Evolutionary conservation across 1,140 invertebrate genomes (phyloP).

Genomic region (Onthophagus taurus): DNA sequence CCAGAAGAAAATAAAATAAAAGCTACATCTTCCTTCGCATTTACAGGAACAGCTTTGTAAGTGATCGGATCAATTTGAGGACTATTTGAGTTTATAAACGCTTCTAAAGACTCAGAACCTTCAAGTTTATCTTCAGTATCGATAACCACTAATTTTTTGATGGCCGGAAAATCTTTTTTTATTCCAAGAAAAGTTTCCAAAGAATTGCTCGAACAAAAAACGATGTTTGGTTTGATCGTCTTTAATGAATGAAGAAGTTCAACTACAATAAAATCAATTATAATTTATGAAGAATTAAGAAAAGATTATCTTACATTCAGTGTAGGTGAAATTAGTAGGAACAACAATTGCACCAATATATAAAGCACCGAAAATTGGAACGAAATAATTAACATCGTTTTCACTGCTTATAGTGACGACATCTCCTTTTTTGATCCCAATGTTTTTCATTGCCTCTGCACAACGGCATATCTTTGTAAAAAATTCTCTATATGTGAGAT

Average conservation of each 20-base stretch:
- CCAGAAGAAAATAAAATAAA: slow-evolving; percentile 48
- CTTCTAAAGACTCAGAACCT: slow-evolving; percentile 10
- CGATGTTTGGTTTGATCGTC: slow-evolving; percentile 43
- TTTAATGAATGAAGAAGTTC: slow-evolving; percentile 42
- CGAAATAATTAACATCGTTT: slow-evolving; percentile 1
- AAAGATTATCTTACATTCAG: slow-evolving; percentile 3
- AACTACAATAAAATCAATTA: slow-evolving; percentile 9
- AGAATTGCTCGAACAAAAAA: slow-evolving; percentile 35
- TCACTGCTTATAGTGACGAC: slow-evolving; percentile 6
- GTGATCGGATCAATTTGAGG: not conserved
- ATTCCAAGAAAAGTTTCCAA: slow-evolving; percentile 20
- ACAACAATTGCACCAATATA: slow-evolving; percentile 4
- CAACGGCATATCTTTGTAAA: not conserved
- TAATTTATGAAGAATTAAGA: not conserved
- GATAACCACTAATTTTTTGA: slow-evolving; percentile 22
- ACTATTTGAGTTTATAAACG: slow-evolving; percentile 15
- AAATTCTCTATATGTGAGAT: not conserved
- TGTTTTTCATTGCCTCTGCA: not conserved
- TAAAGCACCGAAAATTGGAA: not conserved
- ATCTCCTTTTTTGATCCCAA: not conserved
- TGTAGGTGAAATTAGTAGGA: not conserved
- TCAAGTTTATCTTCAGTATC: slow-evolving; percentile 8
- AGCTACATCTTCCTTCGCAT: slow-evolving; percentile 23
- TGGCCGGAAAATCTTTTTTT: slow-evolving; percentile 16
- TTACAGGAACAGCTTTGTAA: slow-evolving; percentile 11